These are phyloP conservation scores for Drosophila arizonae DNA, from an alignment of 1,140 invertebrate genomes.

Conservation along the genomic window DNA sequence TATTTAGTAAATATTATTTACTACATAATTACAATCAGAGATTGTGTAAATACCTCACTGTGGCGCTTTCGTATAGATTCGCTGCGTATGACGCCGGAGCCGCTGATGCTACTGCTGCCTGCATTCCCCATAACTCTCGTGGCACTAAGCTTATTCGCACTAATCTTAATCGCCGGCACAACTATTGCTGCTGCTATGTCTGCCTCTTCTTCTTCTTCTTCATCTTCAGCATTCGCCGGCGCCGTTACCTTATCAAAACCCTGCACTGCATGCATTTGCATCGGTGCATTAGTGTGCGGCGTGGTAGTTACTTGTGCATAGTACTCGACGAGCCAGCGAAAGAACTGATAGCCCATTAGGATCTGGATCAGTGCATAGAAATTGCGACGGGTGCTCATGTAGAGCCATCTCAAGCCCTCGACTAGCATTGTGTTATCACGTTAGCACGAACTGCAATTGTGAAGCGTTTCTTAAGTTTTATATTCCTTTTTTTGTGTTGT, in stretches of 20 bases:
- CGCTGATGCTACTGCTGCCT: slow-evolving; percentile 54
- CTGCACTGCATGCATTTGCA: slow-evolving; percentile 27
- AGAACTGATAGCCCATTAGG: slow-evolving; percentile 65
- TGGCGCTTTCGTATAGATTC: slow-evolving; percentile 45
- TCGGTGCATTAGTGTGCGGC: background rate
- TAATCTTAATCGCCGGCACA: slow-evolving; percentile 39
- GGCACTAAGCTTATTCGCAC: slow-evolving; percentile 40
- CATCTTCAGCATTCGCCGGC: slow-evolving; percentile 35
- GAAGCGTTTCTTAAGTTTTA: slow-evolving; percentile 24
- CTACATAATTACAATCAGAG: slow-evolving; percentile 52
- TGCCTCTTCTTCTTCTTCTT: slow-evolving; percentile 9
- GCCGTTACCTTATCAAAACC: slow-evolving; percentile 42
- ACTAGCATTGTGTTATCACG: slow-evolving; percentile 39
- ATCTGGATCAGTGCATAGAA: slow-evolving; percentile 45
- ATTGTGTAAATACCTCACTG: slow-evolving; percentile 71
- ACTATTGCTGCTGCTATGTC: background rate
- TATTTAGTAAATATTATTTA: slow-evolving; percentile 5
- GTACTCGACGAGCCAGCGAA: slow-evolving; percentile 66
- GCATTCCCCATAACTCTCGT: slow-evolving; percentile 65
- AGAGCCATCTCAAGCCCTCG: slow-evolving; percentile 59
- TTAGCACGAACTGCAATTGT: slow-evolving; percentile 24
- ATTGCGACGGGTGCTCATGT: slow-evolving; percentile 28
- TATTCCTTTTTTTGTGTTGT: background rate
- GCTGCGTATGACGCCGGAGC: background rate
- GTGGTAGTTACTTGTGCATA: slow-evolving; percentile 45